These are phyloP conservation scores for Girardinichthys multiradiatus DNA, from an alignment of 2,113 vertebrate genomes.

Conservation along the genomic window DNA sequence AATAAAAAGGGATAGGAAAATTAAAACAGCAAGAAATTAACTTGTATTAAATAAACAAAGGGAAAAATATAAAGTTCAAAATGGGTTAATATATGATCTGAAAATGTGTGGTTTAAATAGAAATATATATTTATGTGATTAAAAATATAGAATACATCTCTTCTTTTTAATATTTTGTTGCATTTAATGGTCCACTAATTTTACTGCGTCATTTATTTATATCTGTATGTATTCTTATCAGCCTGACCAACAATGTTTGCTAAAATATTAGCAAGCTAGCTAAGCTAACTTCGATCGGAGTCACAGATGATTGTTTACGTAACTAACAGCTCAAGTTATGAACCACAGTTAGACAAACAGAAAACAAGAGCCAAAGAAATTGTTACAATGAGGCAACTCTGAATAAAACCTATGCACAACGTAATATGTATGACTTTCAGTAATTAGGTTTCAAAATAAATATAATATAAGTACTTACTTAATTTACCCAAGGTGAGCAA, in stretches of 20 bases:
- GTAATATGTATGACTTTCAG: not conserved
- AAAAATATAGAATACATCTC: too few relatives aligned
- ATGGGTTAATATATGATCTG: too few relatives aligned
- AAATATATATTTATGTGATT: too few relatives aligned
- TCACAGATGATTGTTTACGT: slow-evolving; percentile 35
- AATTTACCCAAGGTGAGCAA: not conserved
- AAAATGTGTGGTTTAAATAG: too few relatives aligned
- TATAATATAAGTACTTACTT: not conserved
- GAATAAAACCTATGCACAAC: not conserved
- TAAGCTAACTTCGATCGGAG: slow-evolving; percentile 38
- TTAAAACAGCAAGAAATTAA: too few relatives aligned
- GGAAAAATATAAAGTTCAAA: too few relatives aligned
- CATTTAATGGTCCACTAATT: too few relatives aligned
- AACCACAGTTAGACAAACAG: not conserved
- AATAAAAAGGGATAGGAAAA: too few relatives aligned
- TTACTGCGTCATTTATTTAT: too few relatives aligned
- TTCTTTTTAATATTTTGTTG: too few relatives aligned
- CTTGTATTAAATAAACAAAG: too few relatives aligned
- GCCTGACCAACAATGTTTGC: not conserved
- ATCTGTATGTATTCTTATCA: too few relatives aligned
- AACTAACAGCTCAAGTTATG: slow-evolving; percentile 19
- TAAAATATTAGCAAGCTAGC: slow-evolving; percentile 14
- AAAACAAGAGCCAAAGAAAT: rapidly evolving
- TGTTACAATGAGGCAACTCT: not conserved
- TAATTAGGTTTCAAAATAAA: not conserved